Evolutionary conservation across 2,888 invertebrate genomes (phyloP).

Genomic region (Crepidodera aurea): DNA sequence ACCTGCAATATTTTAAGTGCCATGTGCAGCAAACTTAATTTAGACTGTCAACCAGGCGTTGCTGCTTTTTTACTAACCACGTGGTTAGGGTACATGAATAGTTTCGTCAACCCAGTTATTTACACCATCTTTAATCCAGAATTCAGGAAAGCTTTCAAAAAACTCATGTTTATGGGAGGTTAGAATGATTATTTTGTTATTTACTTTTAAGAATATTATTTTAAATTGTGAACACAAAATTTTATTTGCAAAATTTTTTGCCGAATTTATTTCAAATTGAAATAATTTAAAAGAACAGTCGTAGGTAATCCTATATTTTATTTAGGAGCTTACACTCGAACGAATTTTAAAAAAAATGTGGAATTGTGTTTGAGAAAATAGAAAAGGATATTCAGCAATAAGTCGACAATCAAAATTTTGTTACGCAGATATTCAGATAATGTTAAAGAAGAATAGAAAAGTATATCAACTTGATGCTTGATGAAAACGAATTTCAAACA

Average conservation of each 20-base stretch:
- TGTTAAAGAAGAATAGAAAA: no score
- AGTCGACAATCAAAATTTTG: no score
- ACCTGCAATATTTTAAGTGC: constrained; percentile 97
- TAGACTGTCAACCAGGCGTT: constrained; percentile 83
- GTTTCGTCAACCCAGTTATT: constrained; percentile 91
- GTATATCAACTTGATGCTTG: no score
- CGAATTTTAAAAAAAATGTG: no score
- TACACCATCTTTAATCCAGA: constrained; percentile 97
- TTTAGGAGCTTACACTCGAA: no score
- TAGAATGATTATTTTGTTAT: constrained; percentile 19
- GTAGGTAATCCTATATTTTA: no score
- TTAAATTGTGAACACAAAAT: neutral
- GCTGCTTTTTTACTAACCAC: constrained; percentile 93
- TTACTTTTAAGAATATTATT: neutral
- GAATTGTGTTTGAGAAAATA: no score
- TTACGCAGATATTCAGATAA: no score
- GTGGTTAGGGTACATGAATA: constrained; percentile 98
- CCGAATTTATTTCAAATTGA: no score
- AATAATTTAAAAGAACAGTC: no score
- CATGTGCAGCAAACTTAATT: constrained; percentile 86
- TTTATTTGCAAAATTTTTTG: neutral
- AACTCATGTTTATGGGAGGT: constrained; percentile 78
- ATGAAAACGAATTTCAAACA: no score
- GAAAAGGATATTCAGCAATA: no score
- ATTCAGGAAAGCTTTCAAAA: constrained; percentile 97